Evolutionary conservation across 2,797 vertebrate genomes (phyloP).

Genomic region (Tenualosa ilisha): DNA sequence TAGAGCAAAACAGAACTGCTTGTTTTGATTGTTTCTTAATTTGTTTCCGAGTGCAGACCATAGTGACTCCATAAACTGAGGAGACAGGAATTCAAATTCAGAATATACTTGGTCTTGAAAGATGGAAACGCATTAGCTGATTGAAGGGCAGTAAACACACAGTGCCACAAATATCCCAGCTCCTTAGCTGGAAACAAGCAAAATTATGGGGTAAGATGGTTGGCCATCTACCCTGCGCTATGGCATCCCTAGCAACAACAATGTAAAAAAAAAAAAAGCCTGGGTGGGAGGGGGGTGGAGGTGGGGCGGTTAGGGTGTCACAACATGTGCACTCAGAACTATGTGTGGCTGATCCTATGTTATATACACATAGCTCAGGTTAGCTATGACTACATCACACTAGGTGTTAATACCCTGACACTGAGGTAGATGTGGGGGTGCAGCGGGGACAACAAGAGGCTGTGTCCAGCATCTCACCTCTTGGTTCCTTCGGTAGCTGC

Average conservation of each 20-base stretch:
- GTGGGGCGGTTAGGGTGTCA: background rate
- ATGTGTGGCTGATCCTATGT: background rate
- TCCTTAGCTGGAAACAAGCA: background rate
- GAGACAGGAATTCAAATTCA: slow-evolving; percentile 3
- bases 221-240: background rate
- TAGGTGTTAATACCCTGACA: background rate
- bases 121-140: slow-evolving; percentile 3
- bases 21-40: slow-evolving; percentile 22
- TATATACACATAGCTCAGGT: background rate
- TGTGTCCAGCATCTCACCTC: background rate
- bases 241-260: background rate
- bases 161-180: background rate
- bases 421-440: background rate
- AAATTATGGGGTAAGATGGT: background rate
- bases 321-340: background rate
- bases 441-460: background rate
- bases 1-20: background rate
- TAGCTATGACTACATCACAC: background rate
- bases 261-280: background rate
- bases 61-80: slow-evolving; percentile 22
- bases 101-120: slow-evolving; percentile 11
- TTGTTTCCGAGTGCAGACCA: slow-evolving; percentile 9
- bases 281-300: background rate
- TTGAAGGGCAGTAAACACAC: slow-evolving; percentile 8
- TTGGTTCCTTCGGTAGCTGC: background rate